A percentile compares a stretch with the other conserved stretches of the same genome.
Evolutionary conservation across 2,113 vertebrate genomes (phyloP).

Genomic region (Salvator merianae): DNA sequence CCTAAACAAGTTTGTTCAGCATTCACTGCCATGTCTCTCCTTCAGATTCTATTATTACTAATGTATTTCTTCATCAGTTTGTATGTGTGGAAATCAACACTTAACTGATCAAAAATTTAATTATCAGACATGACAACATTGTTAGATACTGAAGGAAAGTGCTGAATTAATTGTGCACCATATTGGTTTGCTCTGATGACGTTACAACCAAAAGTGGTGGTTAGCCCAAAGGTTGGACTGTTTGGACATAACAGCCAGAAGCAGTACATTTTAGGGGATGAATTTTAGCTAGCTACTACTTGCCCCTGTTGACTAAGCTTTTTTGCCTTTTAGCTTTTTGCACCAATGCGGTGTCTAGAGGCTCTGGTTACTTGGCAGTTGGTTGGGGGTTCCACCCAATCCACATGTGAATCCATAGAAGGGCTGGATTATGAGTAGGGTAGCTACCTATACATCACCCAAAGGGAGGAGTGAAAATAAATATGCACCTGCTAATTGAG

Average conservation of each 20-base stretch:
- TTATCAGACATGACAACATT: conserved; percentile 12
- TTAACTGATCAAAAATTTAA: conserved; percentile 11
- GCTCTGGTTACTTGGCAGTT: background rate
- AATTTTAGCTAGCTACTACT: too few relatives aligned
- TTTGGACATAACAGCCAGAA: background rate
- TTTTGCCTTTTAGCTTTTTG: background rate
- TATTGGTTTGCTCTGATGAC: background rate
- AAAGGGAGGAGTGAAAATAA: too few relatives aligned
- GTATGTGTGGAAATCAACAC: background rate
- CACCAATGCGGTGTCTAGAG: background rate
- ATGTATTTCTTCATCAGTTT: background rate
- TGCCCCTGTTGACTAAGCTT: background rate
- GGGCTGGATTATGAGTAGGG: too few relatives aligned
- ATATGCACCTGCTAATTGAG: too few relatives aligned
- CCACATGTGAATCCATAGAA: too few relatives aligned
- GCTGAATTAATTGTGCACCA: background rate
- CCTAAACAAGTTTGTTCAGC: conserved; percentile 1
- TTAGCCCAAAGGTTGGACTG: background rate
- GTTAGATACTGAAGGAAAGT: background rate
- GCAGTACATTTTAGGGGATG: background rate
- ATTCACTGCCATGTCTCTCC: background rate
- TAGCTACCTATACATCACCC: too few relatives aligned
- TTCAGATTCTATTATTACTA: background rate
- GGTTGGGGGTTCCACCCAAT: too few relatives aligned
- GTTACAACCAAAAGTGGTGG: background rate